A percentile compares a stretch with the other conserved stretches of the same genome.
phyloP scores from a whole-genome alignment of 53 echinoderm and acorn worm species.

The Apostichopus leukothele region DNA sequence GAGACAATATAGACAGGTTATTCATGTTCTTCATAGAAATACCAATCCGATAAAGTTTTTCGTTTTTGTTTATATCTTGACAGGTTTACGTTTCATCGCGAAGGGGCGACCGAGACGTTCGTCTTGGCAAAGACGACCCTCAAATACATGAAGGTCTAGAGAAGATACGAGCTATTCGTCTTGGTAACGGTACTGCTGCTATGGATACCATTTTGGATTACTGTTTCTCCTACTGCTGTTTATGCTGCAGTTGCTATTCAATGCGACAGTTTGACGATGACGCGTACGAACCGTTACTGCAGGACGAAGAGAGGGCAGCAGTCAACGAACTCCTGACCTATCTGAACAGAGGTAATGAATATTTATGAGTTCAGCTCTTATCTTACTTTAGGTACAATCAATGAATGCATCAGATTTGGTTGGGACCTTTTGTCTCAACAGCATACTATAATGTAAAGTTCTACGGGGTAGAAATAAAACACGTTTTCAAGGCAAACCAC shows the following conservation, averaged over 20 bases:
- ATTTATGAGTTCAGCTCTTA: no score
- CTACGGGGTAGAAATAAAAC: no score
- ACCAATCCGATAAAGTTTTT: no score
- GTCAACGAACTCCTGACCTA: slow-evolving; percentile 92
- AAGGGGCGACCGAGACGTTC: background rate
- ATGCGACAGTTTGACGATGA: slow-evolving; percentile 72
- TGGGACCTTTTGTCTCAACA: no score
- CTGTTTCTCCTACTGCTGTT: slow-evolving; percentile 75
- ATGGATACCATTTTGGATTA: slow-evolving; percentile 86
- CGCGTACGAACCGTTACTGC: slow-evolving; percentile 92
- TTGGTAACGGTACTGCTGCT: background rate
- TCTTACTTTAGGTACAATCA: no score
- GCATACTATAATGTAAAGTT: no score
- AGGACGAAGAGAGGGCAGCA: slow-evolving; percentile 82
- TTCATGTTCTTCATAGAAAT: no score
- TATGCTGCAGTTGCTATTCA: slow-evolving; percentile 83
- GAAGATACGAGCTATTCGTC: background rate
- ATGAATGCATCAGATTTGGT: no score
- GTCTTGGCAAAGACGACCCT: background rate
- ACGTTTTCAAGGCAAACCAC: no score
- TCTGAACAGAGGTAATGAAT: slow-evolving; percentile 73
- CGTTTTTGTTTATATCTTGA: no score
- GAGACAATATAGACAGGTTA: no score
- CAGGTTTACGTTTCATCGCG: background rate
- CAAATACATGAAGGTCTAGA: background rate